Evolutionary conservation across 2,888 invertebrate genomes (phyloP), one percentile per base, ranked within the genome.

Genomic region (Nymphalis polychloros): DNA sequence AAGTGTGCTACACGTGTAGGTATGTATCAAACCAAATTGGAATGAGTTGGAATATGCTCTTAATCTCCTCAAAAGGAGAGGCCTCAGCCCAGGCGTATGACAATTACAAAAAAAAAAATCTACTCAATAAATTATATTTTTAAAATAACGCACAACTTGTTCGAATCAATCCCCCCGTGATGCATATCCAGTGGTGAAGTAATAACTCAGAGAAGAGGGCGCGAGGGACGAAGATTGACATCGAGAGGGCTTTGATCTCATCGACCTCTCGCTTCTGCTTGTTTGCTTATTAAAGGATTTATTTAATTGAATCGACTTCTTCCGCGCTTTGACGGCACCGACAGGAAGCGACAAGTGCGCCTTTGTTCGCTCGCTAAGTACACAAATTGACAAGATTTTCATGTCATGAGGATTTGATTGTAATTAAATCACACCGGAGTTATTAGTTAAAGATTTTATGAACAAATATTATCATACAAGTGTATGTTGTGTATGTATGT

Each of bases 231-330:
- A 31, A 46, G 64, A 59, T 50, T 65, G 64, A 65, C 64, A 31
- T 66, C 62, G 67, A 71, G 74, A 59, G 71, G 65, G 68, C 73
- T 78, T 78, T 76, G 76, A 73, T 71, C 67, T 70, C 71, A 60
- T 64, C 59, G 63, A 48, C 62, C 73, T 73, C 76, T 75, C 74
- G 64, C 69, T 76, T 76, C 87, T 83, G 87, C 83, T 82, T 85
- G 84, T 87, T 87, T 85, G 88, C 83, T 80, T 81, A 79, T 82
- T 83, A 84, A 82, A 85, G 81, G 80, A 82, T 82, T 81, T 79
- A 75, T 76, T 74, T 82, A 84, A 84, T 83, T 84, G 81, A 83
- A 82, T 82, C 79, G 83, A 81, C 82, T 79, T 76, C 73, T 73
- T 71, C 69, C 68, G 60, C 59, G 57, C 68, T 75, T 73, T 72